Evolutionary conservation across 1,140 invertebrate genomes (phyloP), one percentile per base, ranked within the genome.

Genomic region (Zophobas atratus): DNA sequence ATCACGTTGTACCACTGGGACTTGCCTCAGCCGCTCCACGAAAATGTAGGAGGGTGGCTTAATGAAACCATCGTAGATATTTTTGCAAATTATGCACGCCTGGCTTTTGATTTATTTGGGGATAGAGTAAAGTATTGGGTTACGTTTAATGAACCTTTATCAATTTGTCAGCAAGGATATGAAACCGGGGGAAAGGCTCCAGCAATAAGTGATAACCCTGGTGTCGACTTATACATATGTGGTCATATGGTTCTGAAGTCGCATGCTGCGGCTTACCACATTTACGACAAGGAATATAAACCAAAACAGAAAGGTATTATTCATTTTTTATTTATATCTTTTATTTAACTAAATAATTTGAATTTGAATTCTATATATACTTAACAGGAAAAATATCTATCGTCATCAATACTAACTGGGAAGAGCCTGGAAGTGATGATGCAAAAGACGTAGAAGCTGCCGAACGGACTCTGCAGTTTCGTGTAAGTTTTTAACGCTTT

Each of bases 71-170:
- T 87, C 20, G 81, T 80, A 6, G 78, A 84, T 48, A 81, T 82
- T 53, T 87, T 84, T 77, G 84, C 74, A 35, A 83, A 86, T 4
- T 87, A 86, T 73, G 86, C 86, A 2, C 71, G 75, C 72, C 43
- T 84, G 1, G 60, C 57, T 8, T 84, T 84, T 77, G 49, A 70
- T 33, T 55, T 78, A 2, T 84, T 84, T 60, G 81, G 81, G 6
- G 79, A 83, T 39, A 51, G 79, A 41, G 80, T 84, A 36, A 89
- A 90, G 85, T 82, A 84, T 76, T 90, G 88, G 89, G 82, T 87
- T 4, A 90, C 88, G 0, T 85, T 90, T 57, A 89, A 89, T 76
- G 89, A 90, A 72, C 88, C 88, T 0, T 81, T 84, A 75, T 77
- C 85, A 38, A 78, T 85, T 63, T 84, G 77, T 77, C 80, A 74